Conservation (phyloP, 2,888 invertebrate species). For the Drepanosiphum platanoidis region DNA sequence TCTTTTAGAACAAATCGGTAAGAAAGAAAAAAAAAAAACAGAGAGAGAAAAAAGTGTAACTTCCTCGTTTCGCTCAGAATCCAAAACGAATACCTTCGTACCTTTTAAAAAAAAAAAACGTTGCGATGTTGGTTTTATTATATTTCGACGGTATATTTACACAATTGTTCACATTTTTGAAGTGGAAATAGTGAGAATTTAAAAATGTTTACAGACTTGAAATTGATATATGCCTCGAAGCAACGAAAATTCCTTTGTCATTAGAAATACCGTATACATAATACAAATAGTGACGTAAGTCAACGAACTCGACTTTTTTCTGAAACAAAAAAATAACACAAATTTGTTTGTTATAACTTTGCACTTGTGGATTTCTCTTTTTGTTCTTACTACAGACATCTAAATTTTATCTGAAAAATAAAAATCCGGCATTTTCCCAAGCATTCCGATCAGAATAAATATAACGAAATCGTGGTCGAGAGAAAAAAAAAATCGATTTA, state of each 20-base stretch:
- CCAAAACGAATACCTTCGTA: not conserved
- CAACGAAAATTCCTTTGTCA: not conserved
- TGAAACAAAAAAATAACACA: not conserved
- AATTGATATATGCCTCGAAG: not conserved
- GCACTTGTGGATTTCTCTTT: too few relatives aligned
- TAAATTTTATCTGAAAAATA: too few relatives aligned
- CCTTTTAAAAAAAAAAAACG: not conserved
- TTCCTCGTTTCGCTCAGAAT: too few relatives aligned
- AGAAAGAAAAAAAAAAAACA: not conserved
- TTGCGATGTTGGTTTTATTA: not conserved
- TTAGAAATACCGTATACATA: not conserved
- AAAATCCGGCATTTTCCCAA: too few relatives aligned
- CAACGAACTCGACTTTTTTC: not conserved
- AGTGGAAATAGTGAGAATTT: slow-evolving; percentile 12
- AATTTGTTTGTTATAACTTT: not conserved
- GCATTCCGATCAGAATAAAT: too few relatives aligned
- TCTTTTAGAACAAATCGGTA: too few relatives aligned
- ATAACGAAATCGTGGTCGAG: too few relatives aligned
- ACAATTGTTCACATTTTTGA: not conserved
- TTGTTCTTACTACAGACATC: too few relatives aligned
- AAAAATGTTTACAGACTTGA: slow-evolving; percentile 19
- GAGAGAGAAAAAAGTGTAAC: too few relatives aligned
- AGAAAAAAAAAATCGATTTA: too few relatives aligned
- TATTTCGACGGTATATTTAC: slow-evolving; percentile 3
- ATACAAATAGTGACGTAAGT: not conserved